phyloP scores from a whole-genome alignment of 92 coral and sea anemone genomes.

The Paragorgia papillata region DNA sequence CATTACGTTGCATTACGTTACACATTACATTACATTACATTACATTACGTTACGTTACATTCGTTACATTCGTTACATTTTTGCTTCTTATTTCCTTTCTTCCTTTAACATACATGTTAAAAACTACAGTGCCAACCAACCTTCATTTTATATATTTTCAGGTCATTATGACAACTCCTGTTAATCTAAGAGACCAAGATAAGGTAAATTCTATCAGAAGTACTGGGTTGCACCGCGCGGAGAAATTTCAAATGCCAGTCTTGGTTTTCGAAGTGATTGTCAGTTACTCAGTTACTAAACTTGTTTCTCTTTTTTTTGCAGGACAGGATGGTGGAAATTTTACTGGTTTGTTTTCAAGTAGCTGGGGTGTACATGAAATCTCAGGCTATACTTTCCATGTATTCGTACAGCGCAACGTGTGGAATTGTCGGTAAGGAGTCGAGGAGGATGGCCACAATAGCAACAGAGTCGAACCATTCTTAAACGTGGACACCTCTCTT shows the following conservation, averaged over 20 bases:
- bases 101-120: too few relatives aligned
- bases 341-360: constrained; percentile 74
- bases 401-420: constrained; percentile 94
- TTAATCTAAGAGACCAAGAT: constrained; percentile 70
- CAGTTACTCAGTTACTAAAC: too few relatives aligned
- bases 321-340: constrained; percentile 82
- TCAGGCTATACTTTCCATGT: constrained; percentile 90
- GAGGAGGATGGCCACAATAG: too few relatives aligned
- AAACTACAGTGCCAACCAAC: background rate
- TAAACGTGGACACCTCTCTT: too few relatives aligned
- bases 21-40: too few relatives aligned
- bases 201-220: constrained; percentile 60
- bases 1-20: too few relatives aligned
- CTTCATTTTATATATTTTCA: constrained; percentile 29
- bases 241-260: background rate
- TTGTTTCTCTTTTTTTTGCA: constrained; percentile 14
- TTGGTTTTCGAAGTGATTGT: background rate
- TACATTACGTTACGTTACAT: too few relatives aligned
- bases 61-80: too few relatives aligned
- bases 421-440: constrained; percentile 92
- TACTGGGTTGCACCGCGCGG: background rate
- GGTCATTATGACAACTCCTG: constrained; percentile 91
- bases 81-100: too few relatives aligned
- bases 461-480: background rate
- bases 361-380: constrained; percentile 84